Evolutionary conservation across 1,140 invertebrate genomes (phyloP), one percentile per base, ranked within the genome.

Genomic region (Plodia interpunctella): DNA sequence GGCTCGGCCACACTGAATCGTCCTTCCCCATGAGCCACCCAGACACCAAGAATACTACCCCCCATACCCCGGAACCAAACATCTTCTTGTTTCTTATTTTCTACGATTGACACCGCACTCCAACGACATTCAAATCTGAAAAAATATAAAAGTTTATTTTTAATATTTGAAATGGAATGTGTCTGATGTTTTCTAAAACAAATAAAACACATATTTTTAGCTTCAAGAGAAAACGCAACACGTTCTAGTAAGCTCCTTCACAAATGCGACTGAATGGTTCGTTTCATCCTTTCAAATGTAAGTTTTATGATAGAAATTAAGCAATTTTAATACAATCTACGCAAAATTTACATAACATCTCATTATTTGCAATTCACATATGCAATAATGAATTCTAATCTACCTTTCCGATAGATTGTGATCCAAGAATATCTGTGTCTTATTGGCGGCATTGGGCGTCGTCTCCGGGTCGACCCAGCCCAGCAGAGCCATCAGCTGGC

Each of bases 21-120:
- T 74, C 98, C 98, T 92, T 99, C 98, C 3, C 97, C 98, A 78
- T 99, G 98, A n/a, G 98, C 97, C 20, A 97, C 93, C 98, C 98
- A 99, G 63, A 98, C 95, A 11, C 98, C 98, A 20, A 99, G 90
- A 0, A 95, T 90, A 3, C 94, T 94, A 6, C 92, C 94, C 59
- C 94, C 92, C 97, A 99, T 98, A 5, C 93, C 96, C 66, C 91
- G 85, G 54, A 99, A 90, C 97, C 99, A 97, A 9, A 99, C 94
- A 1, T 94, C 92, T 18, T 93, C 93, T 67, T 92, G 90, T 49
- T 93, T 87, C 5, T 70, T 75, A 6, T 68, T 56, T 21, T 85
- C 69, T 10, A 67, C 76, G 55, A 99, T 94, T 68, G 90, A 93
- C 0, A 99, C 95, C 0, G 96, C 95, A 18, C 92, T 93, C 94